These are phyloP conservation scores for Drosophila anomelani DNA, from an alignment of 2,888 invertebrate species.

Conservation along the genomic window DNA sequence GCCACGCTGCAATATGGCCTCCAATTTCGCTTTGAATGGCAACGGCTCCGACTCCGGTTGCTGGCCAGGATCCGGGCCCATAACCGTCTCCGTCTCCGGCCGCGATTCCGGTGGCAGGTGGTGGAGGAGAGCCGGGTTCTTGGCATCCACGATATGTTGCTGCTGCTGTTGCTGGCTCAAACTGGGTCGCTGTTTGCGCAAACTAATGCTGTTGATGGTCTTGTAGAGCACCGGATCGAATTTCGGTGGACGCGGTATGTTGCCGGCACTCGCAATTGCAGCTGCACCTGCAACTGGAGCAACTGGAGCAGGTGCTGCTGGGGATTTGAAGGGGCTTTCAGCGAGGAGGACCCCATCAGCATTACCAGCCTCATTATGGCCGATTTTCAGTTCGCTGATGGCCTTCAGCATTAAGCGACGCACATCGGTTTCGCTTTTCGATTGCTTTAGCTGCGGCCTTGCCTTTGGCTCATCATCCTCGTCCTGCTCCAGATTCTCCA, in stretches of 20 bases:
- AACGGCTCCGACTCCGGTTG: conserved; percentile 56
- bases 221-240: conserved; percentile 83
- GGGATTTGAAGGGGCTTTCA: conserved; percentile 5
- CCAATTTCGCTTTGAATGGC: conserved; percentile 81
- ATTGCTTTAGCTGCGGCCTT: conserved; percentile 67
- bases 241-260: conserved; percentile 82
- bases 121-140: conserved; percentile 21
- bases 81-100: conserved; percentile 20
- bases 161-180: conserved; percentile 56
- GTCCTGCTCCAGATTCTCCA: conserved; percentile 4
- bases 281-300: background rate
- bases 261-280: conserved; percentile 12
- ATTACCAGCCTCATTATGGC: conserved; percentile 53
- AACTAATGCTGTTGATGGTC: conserved; percentile 78
- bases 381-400: conserved; percentile 68
- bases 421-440: conserved; percentile 82
- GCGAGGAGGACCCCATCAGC: conserved; percentile 37
- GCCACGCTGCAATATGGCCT: conserved; percentile 80
- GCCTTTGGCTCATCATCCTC: conserved; percentile 9
- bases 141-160: conserved; percentile 34
- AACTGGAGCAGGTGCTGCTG: conserved; percentile 10
- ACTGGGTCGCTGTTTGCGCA: conserved; percentile 72
- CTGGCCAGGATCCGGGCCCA: conserved; percentile 20
- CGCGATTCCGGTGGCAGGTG: conserved; percentile 33
- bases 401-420: conserved; percentile 64